Percentiles rank a stretch among this genome's conserved stretches.
These are phyloP conservation scores for Dioctria rufipes DNA, from an alignment of 2,888 invertebrate genomes.

Conservation along the genomic window DNA sequence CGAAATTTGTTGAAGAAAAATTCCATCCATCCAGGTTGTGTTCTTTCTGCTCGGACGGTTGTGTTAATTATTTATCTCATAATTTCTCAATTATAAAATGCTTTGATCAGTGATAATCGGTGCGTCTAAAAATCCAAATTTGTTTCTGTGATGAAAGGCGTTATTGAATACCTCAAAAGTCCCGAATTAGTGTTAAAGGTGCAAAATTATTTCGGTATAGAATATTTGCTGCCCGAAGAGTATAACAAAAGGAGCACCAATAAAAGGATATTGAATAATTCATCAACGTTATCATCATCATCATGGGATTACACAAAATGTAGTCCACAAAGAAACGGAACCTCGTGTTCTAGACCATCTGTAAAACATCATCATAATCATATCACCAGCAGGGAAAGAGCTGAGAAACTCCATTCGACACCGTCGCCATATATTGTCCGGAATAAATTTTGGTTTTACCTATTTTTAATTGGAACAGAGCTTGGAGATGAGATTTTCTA, in stretches of 20 bases:
- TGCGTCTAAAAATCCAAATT: not conserved
- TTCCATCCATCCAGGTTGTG: not conserved
- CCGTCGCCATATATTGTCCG: conserved; percentile 71
- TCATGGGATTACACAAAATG: too few relatives aligned
- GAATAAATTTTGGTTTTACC: conserved; percentile 86
- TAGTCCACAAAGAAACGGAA: too few relatives aligned
- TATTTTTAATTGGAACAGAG: conserved; percentile 88
- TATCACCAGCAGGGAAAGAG: too few relatives aligned
- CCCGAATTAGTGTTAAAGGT: conserved; percentile 84
- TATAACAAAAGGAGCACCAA: not conserved
- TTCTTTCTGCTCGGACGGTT: conserved; percentile 1
- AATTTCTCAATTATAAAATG: conserved; percentile 21
- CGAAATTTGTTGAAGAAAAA: not conserved
- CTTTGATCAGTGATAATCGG: not conserved
- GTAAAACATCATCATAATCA: too few relatives aligned
- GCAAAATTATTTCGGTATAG: conserved; percentile 85
- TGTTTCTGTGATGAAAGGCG: conserved; percentile 57
- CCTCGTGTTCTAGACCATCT: too few relatives aligned
- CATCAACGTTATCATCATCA: not conserved
- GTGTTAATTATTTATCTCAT: not conserved
- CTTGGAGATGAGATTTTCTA: conserved; percentile 94
- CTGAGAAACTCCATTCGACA: too few relatives aligned
- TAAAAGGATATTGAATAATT: not conserved
- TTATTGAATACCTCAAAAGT: conserved; percentile 81
- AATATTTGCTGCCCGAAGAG: conserved; percentile 65